phyloP scores from a whole-genome alignment of 2,888 invertebrate genomes.

The Coelinius sp. region DNA sequence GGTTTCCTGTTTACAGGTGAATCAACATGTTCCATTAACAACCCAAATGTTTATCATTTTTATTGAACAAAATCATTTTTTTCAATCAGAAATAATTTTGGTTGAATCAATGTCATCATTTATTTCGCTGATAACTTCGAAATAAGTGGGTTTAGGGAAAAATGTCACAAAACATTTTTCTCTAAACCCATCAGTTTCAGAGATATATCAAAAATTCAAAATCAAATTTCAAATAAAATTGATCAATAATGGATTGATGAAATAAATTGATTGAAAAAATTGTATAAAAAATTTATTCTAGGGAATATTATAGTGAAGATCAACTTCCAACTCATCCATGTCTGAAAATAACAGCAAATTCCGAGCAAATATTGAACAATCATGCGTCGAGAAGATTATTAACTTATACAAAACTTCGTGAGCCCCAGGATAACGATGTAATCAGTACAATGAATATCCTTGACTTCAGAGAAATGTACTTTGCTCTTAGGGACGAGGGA shows the following conservation, averaged over 20 bases:
- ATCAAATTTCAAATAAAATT: neutral
- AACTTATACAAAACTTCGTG: conserved; percentile 84
- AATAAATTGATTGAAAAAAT: too few relatives aligned
- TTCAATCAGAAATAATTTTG: too few relatives aligned
- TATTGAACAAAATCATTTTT: neutral
- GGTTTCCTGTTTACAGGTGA: conserved; percentile 94
- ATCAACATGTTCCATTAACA: conserved; percentile 29
- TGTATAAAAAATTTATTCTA: too few relatives aligned
- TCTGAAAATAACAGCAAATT: conserved; percentile 83
- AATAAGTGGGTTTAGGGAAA: neutral
- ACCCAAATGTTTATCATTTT: conserved; percentile 45
- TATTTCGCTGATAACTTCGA: neutral
- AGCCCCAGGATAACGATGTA: conserved; percentile 68
- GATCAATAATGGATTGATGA: neutral
- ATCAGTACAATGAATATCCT: conserved; percentile 62
- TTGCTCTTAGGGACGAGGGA: conserved; percentile 78
- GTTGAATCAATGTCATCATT: too few relatives aligned
- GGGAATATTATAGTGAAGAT: conserved; percentile 80
- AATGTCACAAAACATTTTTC: too few relatives aligned
- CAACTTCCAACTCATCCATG: conserved; percentile 87
- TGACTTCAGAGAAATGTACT: conserved; percentile 80
- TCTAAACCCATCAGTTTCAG: too few relatives aligned
- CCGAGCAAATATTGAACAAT: conserved; percentile 89
- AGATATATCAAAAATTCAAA: neutral
- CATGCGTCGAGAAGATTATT: conserved; percentile 87